These are phyloP conservation scores for Chloroceryle inda DNA, from an alignment of 2,797 vertebrate genomes.

Conservation along the genomic window DNA sequence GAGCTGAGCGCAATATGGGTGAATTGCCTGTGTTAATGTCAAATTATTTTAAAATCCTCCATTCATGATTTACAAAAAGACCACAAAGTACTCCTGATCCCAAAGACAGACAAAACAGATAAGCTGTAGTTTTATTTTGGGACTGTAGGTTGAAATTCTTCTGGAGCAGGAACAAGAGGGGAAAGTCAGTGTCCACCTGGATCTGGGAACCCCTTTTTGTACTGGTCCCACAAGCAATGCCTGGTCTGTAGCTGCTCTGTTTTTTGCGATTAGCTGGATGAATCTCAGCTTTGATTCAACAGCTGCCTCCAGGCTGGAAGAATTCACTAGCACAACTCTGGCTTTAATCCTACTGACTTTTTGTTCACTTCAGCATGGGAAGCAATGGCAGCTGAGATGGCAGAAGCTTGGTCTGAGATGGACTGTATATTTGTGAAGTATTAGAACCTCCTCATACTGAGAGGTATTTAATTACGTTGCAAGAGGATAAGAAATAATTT, in stretches of 20 bases:
- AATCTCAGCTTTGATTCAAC: not conserved
- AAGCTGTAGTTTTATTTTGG: rapidly evolving
- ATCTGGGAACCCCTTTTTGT: not conserved
- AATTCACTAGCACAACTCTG: not conserved
- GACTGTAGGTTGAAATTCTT: not conserved
- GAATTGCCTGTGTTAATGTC: not conserved
- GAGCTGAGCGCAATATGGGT: not conserved
- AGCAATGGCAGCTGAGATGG: not conserved
- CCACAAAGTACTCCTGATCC: not conserved
- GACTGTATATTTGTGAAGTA: not conserved
- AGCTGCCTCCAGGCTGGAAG: not conserved
- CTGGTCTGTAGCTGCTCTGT: not conserved
- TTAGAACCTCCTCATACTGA: not conserved
- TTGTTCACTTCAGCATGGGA: not conserved
- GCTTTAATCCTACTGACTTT: not conserved
- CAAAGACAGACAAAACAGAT: not conserved
- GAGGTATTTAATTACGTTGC: not conserved
- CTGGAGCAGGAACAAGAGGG: not conserved
- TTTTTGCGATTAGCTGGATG: not conserved
- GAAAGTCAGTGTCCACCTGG: not conserved
- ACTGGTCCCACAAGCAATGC: not conserved
- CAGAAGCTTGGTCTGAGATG: not conserved
- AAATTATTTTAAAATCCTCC: not conserved
- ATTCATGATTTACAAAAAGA: not conserved
- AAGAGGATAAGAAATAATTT: not conserved